Base-by-base conservation (phyloP, 2,797 vertebrate genomes). In the Pseudomugil tenellus region DNA sequence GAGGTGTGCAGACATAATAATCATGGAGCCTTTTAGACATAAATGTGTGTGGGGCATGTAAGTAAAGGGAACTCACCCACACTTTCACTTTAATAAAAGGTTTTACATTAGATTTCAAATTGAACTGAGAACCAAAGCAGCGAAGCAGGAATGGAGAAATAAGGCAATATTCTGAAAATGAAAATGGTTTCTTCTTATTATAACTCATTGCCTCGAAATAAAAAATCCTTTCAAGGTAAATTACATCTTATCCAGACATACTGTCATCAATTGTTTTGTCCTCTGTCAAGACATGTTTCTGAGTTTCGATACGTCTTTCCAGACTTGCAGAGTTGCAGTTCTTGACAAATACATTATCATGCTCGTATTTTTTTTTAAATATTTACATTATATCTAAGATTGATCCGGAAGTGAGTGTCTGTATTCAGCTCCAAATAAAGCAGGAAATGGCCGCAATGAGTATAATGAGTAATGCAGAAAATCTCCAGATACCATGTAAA, bases 31-130 rank as follows among this genome's bases (percentile, higher is more conserved):
- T 32, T 31, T 23, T 11, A 7, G 25, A 31, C 23, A 28, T 54
- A 31, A 65, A 10, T 31, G 21, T 23, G 13, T 14, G 19, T 16
- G 41, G n/a, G 52, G 34, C 14, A 17, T 26, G 17, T 26, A 26
- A 58, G 23, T 26, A 28, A 13, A 19, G n/a, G 17, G 31, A 2
- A 25, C 28, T 29, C 35, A 21, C 51, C 29, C 17, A 43, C 3
- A n/a, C 26, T 35, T n/a, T 21, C 29, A 26, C 21, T 31, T 26
- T 41, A 14, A 54, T 64, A 13, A 28, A 32, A 39, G 35, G 62
- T 17, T 64, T 52, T 54, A 31, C 53, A 54, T 64, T 43, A 14
- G 19, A 54, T 55, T 43, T 51, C 26, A 35, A 35, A 12, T 16
- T 29, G 26, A 64, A 41, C 17, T 31, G 26, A 54, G 39, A 28